phyloP scores from a whole-genome alignment of 2,797 vertebrate species.

The Fratercula arctica region DNA sequence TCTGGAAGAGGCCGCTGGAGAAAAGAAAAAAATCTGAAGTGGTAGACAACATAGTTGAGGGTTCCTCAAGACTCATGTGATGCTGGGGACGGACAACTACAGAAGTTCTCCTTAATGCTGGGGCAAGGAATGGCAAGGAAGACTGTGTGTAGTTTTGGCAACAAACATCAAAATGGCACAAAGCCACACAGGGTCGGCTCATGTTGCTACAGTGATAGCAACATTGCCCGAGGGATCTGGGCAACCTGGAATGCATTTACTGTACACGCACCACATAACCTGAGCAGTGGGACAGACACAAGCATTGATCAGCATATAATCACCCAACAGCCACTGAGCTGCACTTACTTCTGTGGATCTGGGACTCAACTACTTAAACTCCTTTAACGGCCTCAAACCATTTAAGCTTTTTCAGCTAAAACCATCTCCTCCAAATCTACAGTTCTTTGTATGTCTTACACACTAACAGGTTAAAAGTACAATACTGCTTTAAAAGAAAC shows the following conservation, averaged over 20 bases:
- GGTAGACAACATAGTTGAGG: background rate
- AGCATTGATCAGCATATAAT: background rate
- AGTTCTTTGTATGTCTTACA: background rate
- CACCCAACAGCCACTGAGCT: background rate
- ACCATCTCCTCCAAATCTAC: background rate
- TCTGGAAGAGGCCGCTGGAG: background rate
- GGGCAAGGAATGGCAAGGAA: background rate
- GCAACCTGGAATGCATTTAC: background rate
- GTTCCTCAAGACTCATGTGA: background rate
- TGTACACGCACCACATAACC: background rate
- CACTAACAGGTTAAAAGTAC: background rate
- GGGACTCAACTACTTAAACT: background rate
- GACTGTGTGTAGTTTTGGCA: background rate
- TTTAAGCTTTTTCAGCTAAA: slow-evolving; percentile 20
- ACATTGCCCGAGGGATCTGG: background rate
- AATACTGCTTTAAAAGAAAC: background rate
- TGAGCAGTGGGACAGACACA: background rate
- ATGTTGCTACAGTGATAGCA: background rate
- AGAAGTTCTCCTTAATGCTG: background rate
- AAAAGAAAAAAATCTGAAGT: background rate
- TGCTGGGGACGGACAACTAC: background rate
- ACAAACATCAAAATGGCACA: background rate
- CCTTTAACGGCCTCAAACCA: background rate
- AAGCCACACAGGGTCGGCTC: background rate
- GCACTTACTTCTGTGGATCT: background rate